Percentiles rank a stretch among this genome's conserved stretches.
Evolutionary conservation across 1,140 invertebrate species (phyloP).

Genomic region (Bombus superbus): DNA sequence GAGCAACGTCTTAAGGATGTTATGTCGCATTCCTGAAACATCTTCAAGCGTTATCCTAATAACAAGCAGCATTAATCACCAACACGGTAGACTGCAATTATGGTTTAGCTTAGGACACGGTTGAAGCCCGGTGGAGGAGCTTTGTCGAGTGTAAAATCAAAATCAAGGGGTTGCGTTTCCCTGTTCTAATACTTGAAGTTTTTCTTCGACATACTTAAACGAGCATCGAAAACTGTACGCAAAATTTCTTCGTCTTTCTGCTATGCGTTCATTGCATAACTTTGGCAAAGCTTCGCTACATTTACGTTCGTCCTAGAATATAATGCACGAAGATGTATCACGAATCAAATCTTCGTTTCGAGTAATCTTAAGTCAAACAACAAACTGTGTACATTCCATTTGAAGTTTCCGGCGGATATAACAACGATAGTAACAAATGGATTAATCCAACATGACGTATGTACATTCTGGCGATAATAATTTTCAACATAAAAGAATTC

Average conservation of each 20-base stretch:
- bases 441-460: neutral
- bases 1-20: constrained; percentile 12
- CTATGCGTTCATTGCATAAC: neutral
- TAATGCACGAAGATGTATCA: neutral
- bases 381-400: neutral
- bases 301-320: neutral
- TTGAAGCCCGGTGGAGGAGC: constrained; percentile 20
- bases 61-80: constrained; percentile 75
- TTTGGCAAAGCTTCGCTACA: neutral
- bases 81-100: constrained; percentile 72
- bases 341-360: neutral
- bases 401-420: neutral
- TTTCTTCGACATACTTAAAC: neutral
- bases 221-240: too few relatives aligned
- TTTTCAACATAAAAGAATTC: constrained; percentile 34
- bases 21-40: constrained; percentile 62
- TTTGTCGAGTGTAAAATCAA: constrained; percentile 53
- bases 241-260: neutral
- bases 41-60: constrained; percentile 73
- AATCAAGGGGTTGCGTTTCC: constrained; percentile 62
- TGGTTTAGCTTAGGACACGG: constrained; percentile 60
- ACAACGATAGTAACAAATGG: neutral
- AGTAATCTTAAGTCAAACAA: constrained; percentile 6
- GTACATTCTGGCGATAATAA: neutral
- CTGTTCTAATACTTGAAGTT: neutral